Base-by-base conservation (phyloP, 1,140 invertebrate genomes). In the Choristoneura fumiferana region DNA sequence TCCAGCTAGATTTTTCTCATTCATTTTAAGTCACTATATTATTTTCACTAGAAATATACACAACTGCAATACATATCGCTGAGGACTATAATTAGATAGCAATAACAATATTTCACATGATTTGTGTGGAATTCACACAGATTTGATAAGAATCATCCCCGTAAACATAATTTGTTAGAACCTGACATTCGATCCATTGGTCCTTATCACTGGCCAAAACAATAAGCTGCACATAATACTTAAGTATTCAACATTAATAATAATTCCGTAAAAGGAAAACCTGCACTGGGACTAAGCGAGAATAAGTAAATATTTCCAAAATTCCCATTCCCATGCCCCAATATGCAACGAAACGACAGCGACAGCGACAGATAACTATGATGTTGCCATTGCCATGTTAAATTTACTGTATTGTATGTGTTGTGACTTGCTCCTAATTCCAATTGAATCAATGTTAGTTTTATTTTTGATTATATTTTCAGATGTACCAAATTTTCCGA, bases 1-100 rank as follows among this genome's bases (percentile, higher is more conserved):
- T 63, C 81, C 71, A 53, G 77, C 76, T 59, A 81, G 62, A 68
- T 83, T 87, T 76, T 86, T 86, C 64, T 88, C 85, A 78, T 82
- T 88, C 84, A 88, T 88, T 83, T 67, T 86, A 18, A 49, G 29
- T 18, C 18, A 22, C 15, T n/a, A 4, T 29, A n/a, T 10, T 49
- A 12, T 33, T 12, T 49, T 49, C 18, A 49, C 43, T 29, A n/a
- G 4, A 22, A 15, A 45, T 10, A 45, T 0, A 49, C 18, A 49
- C 43, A 56, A 56, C n/a, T 36, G 38, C 8, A 14, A 14, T 15
- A 33, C 29, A 29, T 57, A 57, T 22, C 43, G 18, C 10, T 18
- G 63, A 56, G 40, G 54, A 54, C 56, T 56, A 58, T 65, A 69
- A 67, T 62, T 69, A 60, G 56, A 69, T 65, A 73, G 58, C 22